These are phyloP conservation scores for Argyrosomus regius DNA, from an alignment of 2,797 vertebrate genomes.

Conservation along the genomic window DNA sequence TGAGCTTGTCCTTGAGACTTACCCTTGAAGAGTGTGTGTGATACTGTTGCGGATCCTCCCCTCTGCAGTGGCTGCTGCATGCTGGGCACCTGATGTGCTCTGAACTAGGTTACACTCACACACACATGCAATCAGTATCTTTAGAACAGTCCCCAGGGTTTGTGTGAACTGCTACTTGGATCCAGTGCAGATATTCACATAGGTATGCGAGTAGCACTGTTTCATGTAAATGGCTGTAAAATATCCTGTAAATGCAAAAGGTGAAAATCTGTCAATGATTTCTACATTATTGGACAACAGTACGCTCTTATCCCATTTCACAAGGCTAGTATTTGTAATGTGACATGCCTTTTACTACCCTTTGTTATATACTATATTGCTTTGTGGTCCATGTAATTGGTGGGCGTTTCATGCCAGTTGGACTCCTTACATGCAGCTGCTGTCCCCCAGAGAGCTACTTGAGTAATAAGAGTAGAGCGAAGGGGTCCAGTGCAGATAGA, in stretches of 20 bases:
- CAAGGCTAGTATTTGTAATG: neutral
- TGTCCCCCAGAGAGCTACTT: constrained; percentile 1
- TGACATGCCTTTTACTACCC: neutral
- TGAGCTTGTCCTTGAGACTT: constrained; percentile 73
- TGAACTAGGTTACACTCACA: constrained; percentile 72
- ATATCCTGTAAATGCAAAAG: neutral
- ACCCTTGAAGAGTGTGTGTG: constrained; percentile 71
- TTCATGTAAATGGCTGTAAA: constrained; percentile 14
- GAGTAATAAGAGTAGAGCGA: neutral
- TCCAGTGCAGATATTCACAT: constrained; percentile 28
- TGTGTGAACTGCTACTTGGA: constrained; percentile 42
- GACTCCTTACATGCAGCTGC: constrained; percentile 18
- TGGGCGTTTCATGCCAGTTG: neutral
- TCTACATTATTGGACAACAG: neutral
- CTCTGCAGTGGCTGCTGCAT: constrained; percentile 82
- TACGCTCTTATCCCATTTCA: neutral
- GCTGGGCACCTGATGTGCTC: constrained; percentile 75
- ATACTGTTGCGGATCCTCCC: constrained; percentile 71
- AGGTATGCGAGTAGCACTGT: constrained; percentile 27
- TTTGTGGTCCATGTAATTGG: constrained; percentile 19
- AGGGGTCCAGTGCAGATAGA: neutral
- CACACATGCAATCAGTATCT: constrained; percentile 57
- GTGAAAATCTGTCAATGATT: neutral
- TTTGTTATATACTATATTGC: constrained; percentile 1
- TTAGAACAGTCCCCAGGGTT: constrained; percentile 60